A percentile compares a stretch with the other conserved stretches of the same genome.
These are phyloP conservation scores for Oxystoma pomonae DNA, from an alignment of 2,888 invertebrate species.

Conservation along the genomic window DNA sequence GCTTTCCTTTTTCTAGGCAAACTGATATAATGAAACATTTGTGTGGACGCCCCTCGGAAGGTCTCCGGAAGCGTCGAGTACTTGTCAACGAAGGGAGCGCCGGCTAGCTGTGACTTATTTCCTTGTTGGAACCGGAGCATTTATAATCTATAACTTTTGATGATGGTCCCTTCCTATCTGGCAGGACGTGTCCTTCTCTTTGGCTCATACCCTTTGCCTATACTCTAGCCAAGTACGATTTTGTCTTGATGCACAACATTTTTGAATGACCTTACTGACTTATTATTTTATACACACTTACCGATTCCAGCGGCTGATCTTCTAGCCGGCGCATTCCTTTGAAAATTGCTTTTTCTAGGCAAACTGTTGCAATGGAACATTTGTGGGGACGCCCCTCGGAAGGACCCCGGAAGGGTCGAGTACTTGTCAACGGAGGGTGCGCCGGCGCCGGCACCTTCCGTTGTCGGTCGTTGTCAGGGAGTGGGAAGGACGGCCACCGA, in stretches of 20 bases:
- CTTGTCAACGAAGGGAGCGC: constrained; percentile 39
- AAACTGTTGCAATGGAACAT: constrained; percentile 50
- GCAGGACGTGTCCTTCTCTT: no score
- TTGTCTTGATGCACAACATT: no score
- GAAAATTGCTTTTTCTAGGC: constrained; percentile 56
- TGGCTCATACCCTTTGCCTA: no score
- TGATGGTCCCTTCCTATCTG: no score
- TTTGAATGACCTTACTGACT: no score
- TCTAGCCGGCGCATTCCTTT: constrained; percentile 61
- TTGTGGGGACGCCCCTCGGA: constrained; percentile 32
- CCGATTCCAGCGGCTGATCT: constrained; percentile 51
- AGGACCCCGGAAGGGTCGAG: constrained; percentile 23
- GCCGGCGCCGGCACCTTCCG: constrained; percentile 43
- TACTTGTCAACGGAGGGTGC: constrained; percentile 39
- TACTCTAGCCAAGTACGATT: no score
- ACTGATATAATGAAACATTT: constrained; percentile 49
- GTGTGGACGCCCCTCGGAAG: constrained; percentile 27
- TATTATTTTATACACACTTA: constrained; percentile 17
- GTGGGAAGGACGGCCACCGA: constrained; percentile 46
- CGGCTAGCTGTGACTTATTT: no score
- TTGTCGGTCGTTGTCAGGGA: constrained; percentile 53
- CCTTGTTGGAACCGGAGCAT: no score
- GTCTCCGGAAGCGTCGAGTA: constrained; percentile 23
- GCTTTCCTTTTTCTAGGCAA: constrained; percentile 52
- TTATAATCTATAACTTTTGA: no score